These are phyloP conservation scores for Noturus placidus DNA, from an alignment of 2,113 vertebrate species.

Conservation along the genomic window DNA sequence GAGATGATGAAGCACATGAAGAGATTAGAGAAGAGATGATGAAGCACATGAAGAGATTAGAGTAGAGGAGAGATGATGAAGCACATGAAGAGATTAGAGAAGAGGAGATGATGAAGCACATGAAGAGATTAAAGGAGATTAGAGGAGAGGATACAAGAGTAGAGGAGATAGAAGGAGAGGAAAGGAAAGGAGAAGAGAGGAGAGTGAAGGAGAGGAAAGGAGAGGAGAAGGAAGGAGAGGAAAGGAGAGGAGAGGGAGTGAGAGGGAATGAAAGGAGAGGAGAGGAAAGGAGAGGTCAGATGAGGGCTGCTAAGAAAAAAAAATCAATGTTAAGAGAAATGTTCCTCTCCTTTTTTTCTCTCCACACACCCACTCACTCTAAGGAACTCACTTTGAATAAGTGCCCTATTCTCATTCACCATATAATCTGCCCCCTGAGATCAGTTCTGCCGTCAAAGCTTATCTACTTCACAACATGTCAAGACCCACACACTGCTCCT, in stretches of 20 bases:
- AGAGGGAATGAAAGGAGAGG: not conserved
- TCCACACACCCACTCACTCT: conserved; percentile 11
- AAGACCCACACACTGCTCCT: not conserved
- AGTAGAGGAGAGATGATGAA: not conserved
- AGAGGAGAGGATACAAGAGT: not conserved
- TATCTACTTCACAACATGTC: not conserved
- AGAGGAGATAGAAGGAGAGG: not conserved
- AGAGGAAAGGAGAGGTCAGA: not conserved
- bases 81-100: not conserved
- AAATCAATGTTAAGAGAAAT: not conserved
- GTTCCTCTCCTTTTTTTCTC: not conserved
- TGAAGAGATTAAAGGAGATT: not conserved
- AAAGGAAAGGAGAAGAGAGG: not conserved
- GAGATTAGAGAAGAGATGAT: too few species aligned
- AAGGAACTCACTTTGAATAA: not conserved
- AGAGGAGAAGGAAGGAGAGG: too few species aligned
- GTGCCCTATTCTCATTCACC: conserved; percentile 20
- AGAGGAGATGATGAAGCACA: not conserved
- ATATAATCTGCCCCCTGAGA: conserved; percentile 22
- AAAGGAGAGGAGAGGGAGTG: not conserved
- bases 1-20: too few species aligned
- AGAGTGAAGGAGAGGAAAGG: too few species aligned
- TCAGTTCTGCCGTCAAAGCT: conserved; percentile 1
- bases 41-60: not conserved
- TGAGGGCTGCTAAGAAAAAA: not conserved